These are phyloP conservation scores for Subacronicta megacephala DNA, from an alignment of 2,888 invertebrate genomes.

Conservation along the genomic window DNA sequence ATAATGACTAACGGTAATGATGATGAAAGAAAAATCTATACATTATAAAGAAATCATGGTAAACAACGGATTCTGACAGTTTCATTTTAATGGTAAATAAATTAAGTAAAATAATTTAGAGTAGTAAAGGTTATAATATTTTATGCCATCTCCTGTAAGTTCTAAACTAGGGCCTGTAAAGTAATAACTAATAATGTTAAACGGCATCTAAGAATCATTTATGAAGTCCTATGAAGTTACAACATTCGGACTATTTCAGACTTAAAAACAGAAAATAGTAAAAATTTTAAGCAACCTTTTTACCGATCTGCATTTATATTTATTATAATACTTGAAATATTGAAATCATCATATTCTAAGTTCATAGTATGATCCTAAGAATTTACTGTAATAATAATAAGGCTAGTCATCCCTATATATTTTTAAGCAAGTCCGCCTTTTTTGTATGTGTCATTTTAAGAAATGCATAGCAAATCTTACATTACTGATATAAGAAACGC, in stretches of 20 bases:
- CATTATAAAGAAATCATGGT: too few species aligned
- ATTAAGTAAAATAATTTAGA: too few species aligned
- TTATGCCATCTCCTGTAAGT: conserved; percentile 7
- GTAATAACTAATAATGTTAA: conserved; percentile 5
- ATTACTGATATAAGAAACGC: too few species aligned
- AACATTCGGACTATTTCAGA: too few species aligned
- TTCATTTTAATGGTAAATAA: too few species aligned
- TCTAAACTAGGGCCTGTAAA: conserved; percentile 18
- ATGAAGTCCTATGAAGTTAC: too few species aligned
- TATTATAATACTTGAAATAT: conserved; percentile 37
- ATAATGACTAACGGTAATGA: too few species aligned
- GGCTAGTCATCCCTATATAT: conserved; percentile 30
- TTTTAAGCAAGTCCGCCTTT: conserved; percentile 46
- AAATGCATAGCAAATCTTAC: too few species aligned
- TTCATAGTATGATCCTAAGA: conserved; percentile 44
- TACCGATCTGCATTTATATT: conserved; percentile 19
- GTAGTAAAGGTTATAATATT: too few species aligned
- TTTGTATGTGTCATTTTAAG: conserved; percentile 26
- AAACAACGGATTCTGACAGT: too few species aligned
- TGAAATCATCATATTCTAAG: conserved; percentile 33
- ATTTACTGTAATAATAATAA: conserved; percentile 25
- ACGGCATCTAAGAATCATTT: not conserved
- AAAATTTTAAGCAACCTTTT: not conserved
- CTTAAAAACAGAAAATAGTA: too few species aligned
- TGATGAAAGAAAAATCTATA: too few species aligned